A percentile compares a stretch with the other conserved stretches of the same genome.
Conservation (phyloP, 2,888 invertebrate genomes). For the Willowsia nigromaculata region DNA sequence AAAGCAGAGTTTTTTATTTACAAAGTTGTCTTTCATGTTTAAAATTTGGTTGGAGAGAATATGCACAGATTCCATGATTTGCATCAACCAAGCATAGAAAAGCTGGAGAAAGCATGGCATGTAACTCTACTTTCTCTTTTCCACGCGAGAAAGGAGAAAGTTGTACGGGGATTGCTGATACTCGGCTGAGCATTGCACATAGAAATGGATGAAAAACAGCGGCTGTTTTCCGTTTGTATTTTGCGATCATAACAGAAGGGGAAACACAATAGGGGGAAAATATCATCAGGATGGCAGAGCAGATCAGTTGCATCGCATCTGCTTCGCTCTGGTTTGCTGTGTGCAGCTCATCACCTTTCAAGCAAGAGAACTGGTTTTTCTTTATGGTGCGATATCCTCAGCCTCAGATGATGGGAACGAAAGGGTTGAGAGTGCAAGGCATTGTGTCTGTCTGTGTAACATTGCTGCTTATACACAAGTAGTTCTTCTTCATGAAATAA, state of each 20-base stretch:
- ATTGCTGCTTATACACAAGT: not conserved
- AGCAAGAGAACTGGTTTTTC: not conserved
- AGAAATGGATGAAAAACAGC: slow-evolving; percentile 37
- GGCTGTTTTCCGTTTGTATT: slow-evolving; percentile 35
- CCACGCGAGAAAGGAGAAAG: not conserved
- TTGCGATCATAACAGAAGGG: not conserved
- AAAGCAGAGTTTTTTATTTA: not conserved
- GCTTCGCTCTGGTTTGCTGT: not conserved
- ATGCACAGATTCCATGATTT: too few relatives aligned
- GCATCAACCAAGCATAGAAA: too few relatives aligned
- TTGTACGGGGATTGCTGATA: not conserved
- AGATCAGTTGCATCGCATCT: not conserved
- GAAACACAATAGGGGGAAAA: too few relatives aligned
- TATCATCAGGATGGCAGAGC: not conserved
- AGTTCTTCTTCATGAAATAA: not conserved
- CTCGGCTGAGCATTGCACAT: not conserved
- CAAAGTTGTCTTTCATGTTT: too few relatives aligned
- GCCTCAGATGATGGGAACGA: not conserved
- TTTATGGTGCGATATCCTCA: not conserved
- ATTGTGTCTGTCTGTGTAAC: not conserved
- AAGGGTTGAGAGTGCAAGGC: not conserved
- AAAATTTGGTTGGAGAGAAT: not conserved
- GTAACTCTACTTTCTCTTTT: not conserved
- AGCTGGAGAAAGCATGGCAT: not conserved
- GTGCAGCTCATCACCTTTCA: not conserved